These are phyloP conservation scores for Tenthredo distinguenda DNA, from an alignment of 2,888 invertebrate species.

Conservation along the genomic window DNA sequence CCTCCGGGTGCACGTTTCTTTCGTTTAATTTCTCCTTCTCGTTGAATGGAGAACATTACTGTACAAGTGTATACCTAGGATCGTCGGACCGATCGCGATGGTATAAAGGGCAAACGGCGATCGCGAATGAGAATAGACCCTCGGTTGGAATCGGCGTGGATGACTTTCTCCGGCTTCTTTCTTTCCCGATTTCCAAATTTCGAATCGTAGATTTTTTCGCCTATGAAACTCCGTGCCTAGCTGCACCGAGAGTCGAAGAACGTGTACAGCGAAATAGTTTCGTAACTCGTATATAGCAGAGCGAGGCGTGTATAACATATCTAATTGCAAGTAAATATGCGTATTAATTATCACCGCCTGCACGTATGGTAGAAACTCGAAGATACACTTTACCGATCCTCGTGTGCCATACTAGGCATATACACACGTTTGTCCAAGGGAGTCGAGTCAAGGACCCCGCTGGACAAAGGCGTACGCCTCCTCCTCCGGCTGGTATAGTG, in stretches of 20 bases:
- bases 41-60: not conserved
- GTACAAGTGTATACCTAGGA: not conserved
- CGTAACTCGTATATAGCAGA: not conserved
- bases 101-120: not conserved
- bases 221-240: not conserved
- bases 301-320: not conserved
- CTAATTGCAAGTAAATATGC: not conserved
- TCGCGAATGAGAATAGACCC: not conserved
- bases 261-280: not conserved
- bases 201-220: not conserved
- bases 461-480: conserved; percentile 7
- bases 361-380: not conserved
- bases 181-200: not conserved
- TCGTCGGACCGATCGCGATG: not conserved
- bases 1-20: not conserved
- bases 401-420: not conserved
- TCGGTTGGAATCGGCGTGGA: not conserved
- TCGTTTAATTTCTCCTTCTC: not conserved
- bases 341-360: not conserved
- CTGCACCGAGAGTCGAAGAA: not conserved
- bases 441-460: conserved; percentile 16
- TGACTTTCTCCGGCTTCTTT: not conserved
- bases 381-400: not conserved
- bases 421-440: not conserved
- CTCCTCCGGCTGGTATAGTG: not conserved